These are phyloP conservation scores for Epirrhoe tristata DNA, from an alignment of 2,888 invertebrate genomes.

Conservation along the genomic window DNA sequence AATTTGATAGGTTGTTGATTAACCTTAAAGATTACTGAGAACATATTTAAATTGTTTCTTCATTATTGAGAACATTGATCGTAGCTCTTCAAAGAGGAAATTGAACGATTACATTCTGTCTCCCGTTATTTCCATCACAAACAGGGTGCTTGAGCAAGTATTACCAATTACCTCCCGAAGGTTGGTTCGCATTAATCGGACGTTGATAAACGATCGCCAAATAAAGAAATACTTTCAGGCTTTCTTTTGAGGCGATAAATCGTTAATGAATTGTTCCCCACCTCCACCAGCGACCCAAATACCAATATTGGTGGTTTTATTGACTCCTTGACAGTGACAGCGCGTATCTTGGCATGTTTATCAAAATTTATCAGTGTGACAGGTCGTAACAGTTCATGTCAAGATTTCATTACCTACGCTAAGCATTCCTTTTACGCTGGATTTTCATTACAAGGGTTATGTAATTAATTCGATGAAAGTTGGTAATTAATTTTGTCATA, in stretches of 20 bases:
- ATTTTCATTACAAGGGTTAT: constrained; percentile 9
- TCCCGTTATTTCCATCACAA: not conserved
- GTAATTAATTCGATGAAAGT: constrained; percentile 6
- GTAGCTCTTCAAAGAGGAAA: not conserved
- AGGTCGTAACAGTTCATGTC: not conserved
- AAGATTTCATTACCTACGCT: constrained; percentile 13
- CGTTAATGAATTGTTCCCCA: constrained; percentile 41
- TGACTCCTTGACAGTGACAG: constrained; percentile 11
- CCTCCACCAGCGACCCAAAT: constrained; percentile 14
- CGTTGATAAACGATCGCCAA: constrained; percentile 56
- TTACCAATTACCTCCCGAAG: constrained; percentile 43
- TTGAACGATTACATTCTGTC: not conserved
- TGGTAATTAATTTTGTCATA: constrained; percentile 14
- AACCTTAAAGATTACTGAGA: not conserved
- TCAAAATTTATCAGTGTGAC: constrained; percentile 2
- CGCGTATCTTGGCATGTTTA: constrained; percentile 10
- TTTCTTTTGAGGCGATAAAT: constrained; percentile 47
- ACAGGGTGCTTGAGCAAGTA: constrained; percentile 4
- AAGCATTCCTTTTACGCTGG: constrained; percentile 4
- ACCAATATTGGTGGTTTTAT: constrained; percentile 32
- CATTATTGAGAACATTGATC: not conserved
- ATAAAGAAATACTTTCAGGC: constrained; percentile 52
- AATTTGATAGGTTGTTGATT: not conserved
- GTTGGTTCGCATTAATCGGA: constrained; percentile 40
- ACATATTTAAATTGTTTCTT: not conserved